These are phyloP conservation scores for Engystomops pustulosus DNA, from an alignment of 2,113 vertebrate species.

Conservation along the genomic window DNA sequence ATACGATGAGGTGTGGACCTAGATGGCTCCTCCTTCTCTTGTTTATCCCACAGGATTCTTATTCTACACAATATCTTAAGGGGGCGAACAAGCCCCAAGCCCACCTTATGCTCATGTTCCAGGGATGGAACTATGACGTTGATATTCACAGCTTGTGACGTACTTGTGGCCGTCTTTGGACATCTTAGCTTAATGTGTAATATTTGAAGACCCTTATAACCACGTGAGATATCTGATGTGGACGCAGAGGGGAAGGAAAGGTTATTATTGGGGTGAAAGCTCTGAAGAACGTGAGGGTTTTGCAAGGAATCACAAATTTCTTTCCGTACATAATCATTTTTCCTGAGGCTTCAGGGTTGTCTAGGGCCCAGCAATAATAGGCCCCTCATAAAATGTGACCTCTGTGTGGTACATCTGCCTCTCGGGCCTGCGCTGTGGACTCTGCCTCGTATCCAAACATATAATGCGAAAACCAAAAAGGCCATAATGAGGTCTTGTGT, in stretches of 20 bases:
- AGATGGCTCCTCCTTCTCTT: no score
- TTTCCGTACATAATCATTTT: constrained; percentile 7
- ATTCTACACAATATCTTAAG: no score
- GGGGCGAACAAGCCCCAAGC: no score
- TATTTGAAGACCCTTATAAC: no score
- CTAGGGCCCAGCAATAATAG: not conserved
- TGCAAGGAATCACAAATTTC: not conserved
- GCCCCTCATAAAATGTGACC: not conserved
- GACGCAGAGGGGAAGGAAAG: not conserved
- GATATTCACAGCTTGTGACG: no score
- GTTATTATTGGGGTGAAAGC: not conserved
- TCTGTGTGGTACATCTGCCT: not conserved
- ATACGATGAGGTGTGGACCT: no score
- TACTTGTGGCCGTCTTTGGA: no score
- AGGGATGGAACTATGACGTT: no score
- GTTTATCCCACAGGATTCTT: no score
- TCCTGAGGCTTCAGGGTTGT: not conserved
- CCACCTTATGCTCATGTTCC: no score
- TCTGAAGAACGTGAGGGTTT: not conserved
- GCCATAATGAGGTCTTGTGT: not conserved
- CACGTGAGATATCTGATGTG: no score
- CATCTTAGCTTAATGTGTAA: no score
- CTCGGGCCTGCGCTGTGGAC: not conserved
- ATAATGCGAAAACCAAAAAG: not conserved
- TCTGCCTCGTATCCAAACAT: not conserved